These are phyloP conservation scores for Tipula confusa DNA, from an alignment of 2,888 invertebrate species.

Conservation along the genomic window DNA sequence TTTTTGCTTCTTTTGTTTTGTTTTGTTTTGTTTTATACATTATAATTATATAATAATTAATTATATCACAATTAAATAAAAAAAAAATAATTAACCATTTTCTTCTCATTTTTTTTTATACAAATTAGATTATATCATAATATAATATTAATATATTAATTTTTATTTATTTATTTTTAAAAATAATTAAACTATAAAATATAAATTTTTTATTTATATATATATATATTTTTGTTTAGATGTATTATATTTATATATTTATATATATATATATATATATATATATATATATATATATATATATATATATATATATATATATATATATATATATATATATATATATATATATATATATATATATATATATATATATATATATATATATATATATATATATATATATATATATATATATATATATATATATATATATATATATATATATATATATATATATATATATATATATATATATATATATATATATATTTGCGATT, in stretches of 20 bases:
- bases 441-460: not conserved
- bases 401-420: too few species aligned
- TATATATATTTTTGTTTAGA: not conserved
- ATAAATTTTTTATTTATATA: not conserved
- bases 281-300: not conserved
- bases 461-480: not conserved
- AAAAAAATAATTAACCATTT: not conserved
- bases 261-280: too few species aligned
- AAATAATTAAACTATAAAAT: constrained; percentile 16
- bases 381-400: not conserved
- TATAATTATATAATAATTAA: constrained; percentile 3
- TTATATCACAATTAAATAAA: not conserved
- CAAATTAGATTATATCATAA: not conserved
- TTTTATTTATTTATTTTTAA: constrained; percentile 7
- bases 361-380: not conserved
- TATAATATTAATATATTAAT: constrained; percentile 20
- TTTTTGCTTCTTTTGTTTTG: too few species aligned
- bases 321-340: not conserved
- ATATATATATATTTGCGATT: not conserved
- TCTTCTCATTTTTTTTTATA: constrained; percentile 8
- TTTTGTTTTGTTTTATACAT: not conserved
- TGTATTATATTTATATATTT: too few species aligned
- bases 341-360: not conserved
- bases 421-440: too few species aligned
- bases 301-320: not conserved